phyloP scores from a whole-genome alignment of 37 sponge, comb jelly and placozoan species.

The Halichondria panicea region DNA sequence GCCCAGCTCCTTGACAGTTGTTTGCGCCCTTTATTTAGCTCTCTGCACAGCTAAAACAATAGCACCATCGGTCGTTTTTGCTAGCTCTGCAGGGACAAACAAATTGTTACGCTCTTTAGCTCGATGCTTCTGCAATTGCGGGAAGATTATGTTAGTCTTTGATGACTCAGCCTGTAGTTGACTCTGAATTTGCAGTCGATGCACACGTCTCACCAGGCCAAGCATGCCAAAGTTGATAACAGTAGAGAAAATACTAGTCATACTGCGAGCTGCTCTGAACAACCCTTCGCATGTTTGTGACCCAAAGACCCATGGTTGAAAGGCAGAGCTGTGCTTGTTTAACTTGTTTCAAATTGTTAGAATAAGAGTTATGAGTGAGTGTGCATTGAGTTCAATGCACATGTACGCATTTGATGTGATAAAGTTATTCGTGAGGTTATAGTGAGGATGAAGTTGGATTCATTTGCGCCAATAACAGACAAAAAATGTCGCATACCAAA shows the following conservation, averaged over 20 bases:
- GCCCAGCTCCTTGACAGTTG: constrained; percentile 21
- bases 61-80: neutral
- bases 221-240: constrained; percentile 59
- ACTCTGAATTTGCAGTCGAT: constrained; percentile 43
- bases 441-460: constrained; percentile 17
- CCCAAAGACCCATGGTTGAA: constrained; percentile 63
- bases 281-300: constrained; percentile 63
- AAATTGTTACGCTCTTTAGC: constrained; percentile 12
- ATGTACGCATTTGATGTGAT: constrained; percentile 54
- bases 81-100: neutral
- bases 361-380: constrained; percentile 29
- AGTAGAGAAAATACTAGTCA: constrained; percentile 57
- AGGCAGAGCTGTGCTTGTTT: neutral
- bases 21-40: constrained; percentile 14
- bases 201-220: constrained; percentile 47
- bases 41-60: constrained; percentile 8
- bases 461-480: constrained; percentile 47
- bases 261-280: constrained; percentile 49
- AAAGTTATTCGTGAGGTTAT: constrained; percentile 42
- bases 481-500: constrained; percentile 44
- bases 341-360: constrained; percentile 2
- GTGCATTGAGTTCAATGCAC: constrained; percentile 63
- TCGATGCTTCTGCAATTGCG: constrained; percentile 11
- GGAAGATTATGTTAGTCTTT: constrained; percentile 33
- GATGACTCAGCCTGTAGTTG: constrained; percentile 27